Percentiles rank a stretch among this genome's conserved stretches.
Conservation (phyloP, 2,113 vertebrate species). For the Indicator maculatus region DNA sequence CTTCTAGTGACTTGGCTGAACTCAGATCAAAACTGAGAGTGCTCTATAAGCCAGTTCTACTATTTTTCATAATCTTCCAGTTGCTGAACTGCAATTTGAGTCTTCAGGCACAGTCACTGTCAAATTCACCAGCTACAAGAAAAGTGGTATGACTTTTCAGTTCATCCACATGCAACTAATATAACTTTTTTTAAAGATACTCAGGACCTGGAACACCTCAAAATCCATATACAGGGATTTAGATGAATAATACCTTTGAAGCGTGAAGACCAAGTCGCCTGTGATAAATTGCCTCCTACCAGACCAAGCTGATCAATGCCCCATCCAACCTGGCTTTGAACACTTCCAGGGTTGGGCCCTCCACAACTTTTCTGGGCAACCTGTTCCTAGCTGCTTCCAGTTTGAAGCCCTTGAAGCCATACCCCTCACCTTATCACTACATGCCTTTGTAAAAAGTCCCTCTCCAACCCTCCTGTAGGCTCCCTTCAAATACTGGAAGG, state of each 20-base stretch:
- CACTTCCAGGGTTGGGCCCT: too few species aligned
- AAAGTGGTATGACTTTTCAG: not conserved
- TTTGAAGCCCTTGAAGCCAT: too few species aligned
- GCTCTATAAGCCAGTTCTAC: not conserved
- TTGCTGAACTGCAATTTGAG: not conserved
- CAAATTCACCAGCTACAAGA: not conserved
- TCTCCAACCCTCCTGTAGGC: too few species aligned
- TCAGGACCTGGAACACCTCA: not conserved
- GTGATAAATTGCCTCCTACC: not conserved
- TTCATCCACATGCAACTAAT: not conserved
- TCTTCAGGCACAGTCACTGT: not conserved
- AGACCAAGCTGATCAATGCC: too few species aligned
- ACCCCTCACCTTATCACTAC: too few species aligned
- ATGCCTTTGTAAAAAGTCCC: too few species aligned
- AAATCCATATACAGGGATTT: not conserved
- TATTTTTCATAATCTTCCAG: conserved; percentile 6
- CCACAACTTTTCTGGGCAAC: too few species aligned
- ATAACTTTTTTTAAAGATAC: not conserved
- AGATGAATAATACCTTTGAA: not conserved
- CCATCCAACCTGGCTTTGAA: too few species aligned
- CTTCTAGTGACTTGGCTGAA: conserved; percentile 27
- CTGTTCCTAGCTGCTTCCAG: too few species aligned
- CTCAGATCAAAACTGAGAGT: not conserved
- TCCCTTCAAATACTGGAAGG: too few species aligned
- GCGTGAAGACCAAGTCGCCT: not conserved